Percentiles rank a stretch among this genome's conserved stretches.
phyloP scores from a whole-genome alignment of 2,797 vertebrate species.

The Gambusia yucatana region DNA sequence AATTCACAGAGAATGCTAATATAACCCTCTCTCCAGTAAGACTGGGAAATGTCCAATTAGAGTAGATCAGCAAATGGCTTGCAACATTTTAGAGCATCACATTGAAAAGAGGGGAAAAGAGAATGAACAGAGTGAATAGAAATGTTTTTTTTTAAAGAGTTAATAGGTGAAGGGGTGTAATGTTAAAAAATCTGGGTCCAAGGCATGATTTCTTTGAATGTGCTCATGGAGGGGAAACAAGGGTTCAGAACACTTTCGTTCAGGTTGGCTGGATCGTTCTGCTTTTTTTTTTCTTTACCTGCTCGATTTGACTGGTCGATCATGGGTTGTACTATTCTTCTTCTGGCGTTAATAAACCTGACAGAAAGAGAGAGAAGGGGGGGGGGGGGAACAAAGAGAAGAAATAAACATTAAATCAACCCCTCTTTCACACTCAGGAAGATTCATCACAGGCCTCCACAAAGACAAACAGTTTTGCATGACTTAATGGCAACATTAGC shows the following conservation, averaged over 20 bases:
- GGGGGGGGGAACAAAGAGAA: slow-evolving; percentile 49
- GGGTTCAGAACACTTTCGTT: not conserved
- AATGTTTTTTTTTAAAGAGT: slow-evolving; percentile 2
- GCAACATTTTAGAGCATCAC: slow-evolving; percentile 79
- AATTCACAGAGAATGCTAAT: slow-evolving; percentile 91
- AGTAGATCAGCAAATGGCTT: slow-evolving; percentile 91
- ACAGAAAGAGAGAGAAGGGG: slow-evolving; percentile 76
- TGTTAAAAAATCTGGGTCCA: slow-evolving; percentile 49
- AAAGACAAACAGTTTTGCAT: slow-evolving; percentile 80
- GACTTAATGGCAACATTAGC: slow-evolving; percentile 81
- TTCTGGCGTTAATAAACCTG: slow-evolving; percentile 99
- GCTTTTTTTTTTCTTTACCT: slow-evolving; percentile 86
- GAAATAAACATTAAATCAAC: slow-evolving; percentile 81
- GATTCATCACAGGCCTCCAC: slow-evolving; percentile 75
- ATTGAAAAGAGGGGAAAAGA: slow-evolving; percentile 59
- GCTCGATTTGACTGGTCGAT: slow-evolving; percentile 99
- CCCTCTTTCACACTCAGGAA: slow-evolving; percentile 63
- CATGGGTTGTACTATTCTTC: slow-evolving; percentile 99
- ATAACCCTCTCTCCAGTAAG: slow-evolving; percentile 88
- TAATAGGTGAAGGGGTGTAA: slow-evolving; percentile 27
- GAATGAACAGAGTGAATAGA: slow-evolving; percentile 42
- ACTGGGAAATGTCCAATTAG: slow-evolving; percentile 97
- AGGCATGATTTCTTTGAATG: slow-evolving; percentile 49
- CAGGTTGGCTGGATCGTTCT: slow-evolving; percentile 7
- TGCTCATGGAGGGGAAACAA: slow-evolving; percentile 43